Evolutionary conservation across 2,113 vertebrate genomes (phyloP).

Genomic region (Nothocercus nigrocapillus): DNA sequence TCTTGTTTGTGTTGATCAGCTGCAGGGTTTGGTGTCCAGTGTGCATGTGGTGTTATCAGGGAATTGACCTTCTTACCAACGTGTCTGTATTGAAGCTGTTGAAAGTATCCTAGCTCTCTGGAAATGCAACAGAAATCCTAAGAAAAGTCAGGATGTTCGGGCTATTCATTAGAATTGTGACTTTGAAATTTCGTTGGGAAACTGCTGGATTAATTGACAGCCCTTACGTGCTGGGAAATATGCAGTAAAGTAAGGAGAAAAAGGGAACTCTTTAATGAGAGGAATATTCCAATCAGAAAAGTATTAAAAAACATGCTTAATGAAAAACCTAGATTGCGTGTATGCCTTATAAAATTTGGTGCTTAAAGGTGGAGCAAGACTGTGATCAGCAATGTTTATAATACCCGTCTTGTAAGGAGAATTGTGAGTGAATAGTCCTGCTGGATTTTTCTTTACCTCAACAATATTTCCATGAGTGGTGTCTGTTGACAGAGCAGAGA

Average conservation of each 20-base stretch:
- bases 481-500: not conserved
- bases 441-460: not conserved
- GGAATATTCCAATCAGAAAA: not conserved
- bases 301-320: not conserved
- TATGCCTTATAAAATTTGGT: not conserved
- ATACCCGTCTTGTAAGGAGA: not conserved
- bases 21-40: not conserved
- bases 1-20: not conserved
- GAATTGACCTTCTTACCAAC: not conserved
- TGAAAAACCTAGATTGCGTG: not conserved
- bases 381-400: not conserved
- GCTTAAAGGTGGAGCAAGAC: accelerated
- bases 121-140: not conserved
- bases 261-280: not conserved
- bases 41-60: not conserved
- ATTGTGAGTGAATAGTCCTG: not conserved
- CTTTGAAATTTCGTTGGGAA: not conserved
- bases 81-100: not conserved
- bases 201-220: not conserved
- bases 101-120: not conserved
- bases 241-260: not conserved
- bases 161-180: not conserved
- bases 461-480: not conserved
- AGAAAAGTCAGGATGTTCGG: not conserved
- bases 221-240: not conserved